Percentiles rank a stretch among this genome's conserved stretches.
Evolutionary conservation across 2,113 vertebrate genomes (phyloP).

Genomic region (Pelecanus crispus): DNA sequence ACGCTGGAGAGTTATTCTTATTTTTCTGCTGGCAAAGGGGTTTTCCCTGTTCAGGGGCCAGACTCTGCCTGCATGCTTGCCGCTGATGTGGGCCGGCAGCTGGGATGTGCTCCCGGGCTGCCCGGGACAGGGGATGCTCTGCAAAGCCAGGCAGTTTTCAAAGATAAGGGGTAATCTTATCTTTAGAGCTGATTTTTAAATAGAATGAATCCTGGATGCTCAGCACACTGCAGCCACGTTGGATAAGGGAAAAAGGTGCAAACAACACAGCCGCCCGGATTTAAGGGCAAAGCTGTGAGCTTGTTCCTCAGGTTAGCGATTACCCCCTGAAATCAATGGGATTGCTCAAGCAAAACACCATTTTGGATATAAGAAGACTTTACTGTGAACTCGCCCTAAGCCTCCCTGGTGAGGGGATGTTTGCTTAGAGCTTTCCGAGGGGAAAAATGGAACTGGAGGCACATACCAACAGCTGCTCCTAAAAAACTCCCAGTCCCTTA

Average conservation of each 20-base stretch:
- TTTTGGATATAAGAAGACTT: background rate
- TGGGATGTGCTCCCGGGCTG: background rate
- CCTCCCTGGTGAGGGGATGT: background rate
- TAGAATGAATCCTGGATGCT: background rate
- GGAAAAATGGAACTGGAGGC: background rate
- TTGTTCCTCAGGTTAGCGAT: background rate
- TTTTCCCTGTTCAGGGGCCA: background rate
- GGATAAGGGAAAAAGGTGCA: background rate
- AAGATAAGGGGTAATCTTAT: background rate
- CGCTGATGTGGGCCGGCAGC: fast-evolving
- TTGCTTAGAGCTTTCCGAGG: background rate
- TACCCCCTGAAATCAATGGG: background rate
- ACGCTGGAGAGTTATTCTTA: background rate
- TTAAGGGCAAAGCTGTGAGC: background rate
- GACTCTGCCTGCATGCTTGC: background rate
- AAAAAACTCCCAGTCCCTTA: background rate
- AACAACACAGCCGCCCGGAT: background rate
- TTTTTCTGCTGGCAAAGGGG: background rate
- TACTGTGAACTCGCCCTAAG: background rate
- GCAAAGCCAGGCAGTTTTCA: background rate
- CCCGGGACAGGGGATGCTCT: background rate
- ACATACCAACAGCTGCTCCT: background rate
- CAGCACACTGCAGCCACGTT: background rate
- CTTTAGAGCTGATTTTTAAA: background rate
- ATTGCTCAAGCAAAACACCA: background rate